Percentiles rank a stretch among this genome's conserved stretches.
Conservation (phyloP, 2,888 invertebrate genomes). For the Brachypalpus laphriformis region DNA sequence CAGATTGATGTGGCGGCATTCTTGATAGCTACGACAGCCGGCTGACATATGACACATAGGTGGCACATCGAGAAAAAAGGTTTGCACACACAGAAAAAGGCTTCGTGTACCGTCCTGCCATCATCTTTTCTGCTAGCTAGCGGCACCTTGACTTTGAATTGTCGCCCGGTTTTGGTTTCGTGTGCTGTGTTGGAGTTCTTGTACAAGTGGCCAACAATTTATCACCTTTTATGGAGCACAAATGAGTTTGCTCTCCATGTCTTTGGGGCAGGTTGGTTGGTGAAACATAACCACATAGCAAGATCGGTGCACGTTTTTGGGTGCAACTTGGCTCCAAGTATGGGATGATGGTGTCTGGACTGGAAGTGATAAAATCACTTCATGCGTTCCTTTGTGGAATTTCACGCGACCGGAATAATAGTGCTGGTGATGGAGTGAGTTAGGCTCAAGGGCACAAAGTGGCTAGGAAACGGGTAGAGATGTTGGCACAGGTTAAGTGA, state of each 20-base stretch:
- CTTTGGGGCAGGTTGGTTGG: constrained; percentile 40
- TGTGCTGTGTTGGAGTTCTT: constrained; percentile 31
- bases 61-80: constrained; percentile 23
- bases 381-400: constrained; percentile 69
- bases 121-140: constrained; percentile 30
- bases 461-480: constrained; percentile 22
- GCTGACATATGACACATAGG: constrained; percentile 70
- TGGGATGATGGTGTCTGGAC: constrained; percentile 43
- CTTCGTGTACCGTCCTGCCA: not conserved
- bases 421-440: not conserved
- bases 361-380: constrained; percentile 73
- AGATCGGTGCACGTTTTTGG: constrained; percentile 64
- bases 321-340: constrained; percentile 46
- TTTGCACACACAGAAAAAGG: constrained; percentile 11
- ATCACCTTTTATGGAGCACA: constrained; percentile 73
- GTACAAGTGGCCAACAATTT: constrained; percentile 68
- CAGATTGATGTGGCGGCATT: constrained; percentile 63
- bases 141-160: constrained; percentile 68
- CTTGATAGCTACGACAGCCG: constrained; percentile 65
- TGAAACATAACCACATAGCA: constrained; percentile 7
- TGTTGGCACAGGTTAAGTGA: constrained; percentile 18
- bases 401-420: constrained; percentile 67
- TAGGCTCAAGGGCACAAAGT: constrained; percentile 58
- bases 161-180: constrained; percentile 26
- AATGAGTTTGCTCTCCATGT: constrained; percentile 67